These are phyloP conservation scores for Tribolium freemani DNA, from an alignment of 2,888 invertebrate species.

Conservation along the genomic window DNA sequence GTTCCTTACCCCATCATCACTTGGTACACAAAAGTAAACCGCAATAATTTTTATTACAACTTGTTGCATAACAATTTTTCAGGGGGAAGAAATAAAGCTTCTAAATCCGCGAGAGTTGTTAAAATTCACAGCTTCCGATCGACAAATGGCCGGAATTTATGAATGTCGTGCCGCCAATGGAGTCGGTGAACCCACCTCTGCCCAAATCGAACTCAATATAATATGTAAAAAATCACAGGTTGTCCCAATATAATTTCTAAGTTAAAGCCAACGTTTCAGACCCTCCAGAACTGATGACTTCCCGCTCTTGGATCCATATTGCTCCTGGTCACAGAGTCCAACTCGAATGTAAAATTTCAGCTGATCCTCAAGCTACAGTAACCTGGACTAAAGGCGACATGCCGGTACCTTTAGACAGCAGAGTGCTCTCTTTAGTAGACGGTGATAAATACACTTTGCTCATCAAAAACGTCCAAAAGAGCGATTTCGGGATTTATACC, in stretches of 20 bases:
- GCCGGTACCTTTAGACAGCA: constrained; percentile 69
- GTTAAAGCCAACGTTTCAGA: constrained; percentile 69
- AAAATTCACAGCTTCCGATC: constrained; percentile 76
- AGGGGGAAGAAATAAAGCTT: constrained; percentile 76
- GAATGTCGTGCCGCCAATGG: constrained; percentile 82
- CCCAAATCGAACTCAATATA: constrained; percentile 78
- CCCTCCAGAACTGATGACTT: constrained; percentile 79
- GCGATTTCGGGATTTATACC: constrained; percentile 84
- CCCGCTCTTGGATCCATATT: constrained; percentile 80
- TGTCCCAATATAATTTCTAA: not conserved
- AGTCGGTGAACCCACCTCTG: constrained; percentile 79
- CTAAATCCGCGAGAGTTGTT: constrained; percentile 74
- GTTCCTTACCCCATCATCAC: constrained; percentile 80
- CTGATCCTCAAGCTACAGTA: constrained; percentile 79
- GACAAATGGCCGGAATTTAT: constrained; percentile 79
- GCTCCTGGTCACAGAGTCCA: constrained; percentile 79
- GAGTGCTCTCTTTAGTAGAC: constrained; percentile 68
- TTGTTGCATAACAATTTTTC: constrained; percentile 18
- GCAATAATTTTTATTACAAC: not conserved
- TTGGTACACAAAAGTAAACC: constrained; percentile 75
- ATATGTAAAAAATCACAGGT: constrained; percentile 73
- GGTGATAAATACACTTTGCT: constrained; percentile 75
- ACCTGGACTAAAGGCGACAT: constrained; percentile 78
- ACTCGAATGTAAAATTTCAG: constrained; percentile 78
- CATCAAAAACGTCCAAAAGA: constrained; percentile 76